Conservation (phyloP, 2,888 invertebrate genomes). For the Chironomus riparius region DNA sequence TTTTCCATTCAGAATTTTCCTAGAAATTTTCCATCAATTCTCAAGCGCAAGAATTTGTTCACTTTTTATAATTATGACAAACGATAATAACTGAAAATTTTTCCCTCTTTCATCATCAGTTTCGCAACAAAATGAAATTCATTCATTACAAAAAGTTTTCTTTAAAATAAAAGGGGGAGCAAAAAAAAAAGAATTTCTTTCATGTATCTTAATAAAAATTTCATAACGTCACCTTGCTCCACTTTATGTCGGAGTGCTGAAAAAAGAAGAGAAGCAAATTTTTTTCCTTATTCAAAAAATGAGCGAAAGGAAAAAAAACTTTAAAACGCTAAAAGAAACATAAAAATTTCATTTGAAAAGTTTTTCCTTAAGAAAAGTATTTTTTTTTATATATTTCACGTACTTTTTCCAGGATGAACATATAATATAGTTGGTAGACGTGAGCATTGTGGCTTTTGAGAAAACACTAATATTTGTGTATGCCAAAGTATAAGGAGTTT, state of each 20-base stretch:
- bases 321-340: conserved; percentile 12
- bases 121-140: too few relatives aligned
- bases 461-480: too few relatives aligned
- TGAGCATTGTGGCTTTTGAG: neutral
- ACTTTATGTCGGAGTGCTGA: neutral
- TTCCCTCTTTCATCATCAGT: too few relatives aligned
- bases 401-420: neutral
- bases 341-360: conserved; percentile 19
- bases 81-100: too few relatives aligned
- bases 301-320: conserved; percentile 2
- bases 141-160: too few relatives aligned
- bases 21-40: too few relatives aligned
- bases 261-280: neutral
- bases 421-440: neutral
- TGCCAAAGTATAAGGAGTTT: too few relatives aligned
- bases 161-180: too few relatives aligned
- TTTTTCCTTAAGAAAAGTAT: neutral
- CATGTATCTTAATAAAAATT: neutral
- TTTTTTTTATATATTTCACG: neutral
- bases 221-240: neutral
- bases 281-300: neutral
- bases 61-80: too few relatives aligned
- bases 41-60: too few relatives aligned
- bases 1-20: too few relatives aligned
- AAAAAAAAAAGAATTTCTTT: too few relatives aligned